These are phyloP conservation scores for Drosophila atripex DNA, from an alignment of 2,888 invertebrate genomes.

Conservation along the genomic window DNA sequence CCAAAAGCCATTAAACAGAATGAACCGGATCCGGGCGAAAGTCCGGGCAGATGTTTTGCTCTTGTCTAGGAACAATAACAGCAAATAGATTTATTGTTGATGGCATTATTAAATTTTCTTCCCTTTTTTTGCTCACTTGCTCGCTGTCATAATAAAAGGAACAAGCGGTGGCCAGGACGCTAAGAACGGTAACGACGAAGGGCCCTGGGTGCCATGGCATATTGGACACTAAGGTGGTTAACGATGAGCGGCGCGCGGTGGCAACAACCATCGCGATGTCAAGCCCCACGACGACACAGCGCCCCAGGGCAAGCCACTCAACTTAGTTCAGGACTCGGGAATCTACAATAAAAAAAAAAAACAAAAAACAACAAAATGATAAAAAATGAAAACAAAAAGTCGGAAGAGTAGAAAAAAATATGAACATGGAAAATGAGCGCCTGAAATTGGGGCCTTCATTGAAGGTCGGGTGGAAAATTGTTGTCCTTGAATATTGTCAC, in stretches of 20 bases:
- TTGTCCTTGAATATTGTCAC: constrained; percentile 13
- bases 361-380: constrained; percentile 16
- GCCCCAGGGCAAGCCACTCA: constrained; percentile 57
- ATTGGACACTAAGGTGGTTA: constrained; percentile 48
- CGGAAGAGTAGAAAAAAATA: constrained; percentile 17
- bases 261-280: constrained; percentile 52
- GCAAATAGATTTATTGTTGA: constrained; percentile 80
- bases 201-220: constrained; percentile 57
- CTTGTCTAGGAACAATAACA: constrained; percentile 53
- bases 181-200: constrained; percentile 26
- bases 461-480: not conserved
- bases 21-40: constrained; percentile 33
- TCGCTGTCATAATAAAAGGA: constrained; percentile 63
- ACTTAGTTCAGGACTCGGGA: constrained; percentile 14
- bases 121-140: constrained; percentile 41
- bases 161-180: not conserved
- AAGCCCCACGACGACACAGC: constrained; percentile 67
- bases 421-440: constrained; percentile 13
- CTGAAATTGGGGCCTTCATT: not conserved
- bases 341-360: constrained; percentile 10
- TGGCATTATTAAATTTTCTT: constrained; percentile 78
- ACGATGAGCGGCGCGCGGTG: constrained; percentile 38
- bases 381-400: constrained; percentile 2
- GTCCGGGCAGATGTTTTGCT: constrained; percentile 35
- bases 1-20: constrained; percentile 41